These are phyloP conservation scores for Pantherophis guttatus DNA, from an alignment of 2,113 vertebrate species.

Conservation along the genomic window DNA sequence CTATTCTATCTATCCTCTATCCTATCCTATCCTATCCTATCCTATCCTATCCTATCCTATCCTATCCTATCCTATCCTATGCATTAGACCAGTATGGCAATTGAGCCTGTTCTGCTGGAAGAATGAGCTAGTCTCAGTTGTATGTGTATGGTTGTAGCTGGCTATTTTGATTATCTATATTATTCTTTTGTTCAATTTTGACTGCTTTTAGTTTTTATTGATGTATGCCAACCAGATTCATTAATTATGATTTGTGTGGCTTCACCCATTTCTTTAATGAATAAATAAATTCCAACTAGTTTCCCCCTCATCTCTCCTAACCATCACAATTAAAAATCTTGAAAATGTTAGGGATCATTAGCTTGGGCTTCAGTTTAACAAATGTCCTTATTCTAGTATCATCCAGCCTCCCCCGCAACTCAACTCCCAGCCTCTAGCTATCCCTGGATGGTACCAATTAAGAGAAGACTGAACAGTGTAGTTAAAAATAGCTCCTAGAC, in stretches of 20 bases:
- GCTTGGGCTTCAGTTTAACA: background rate
- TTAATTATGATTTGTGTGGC: background rate
- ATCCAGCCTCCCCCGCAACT: background rate
- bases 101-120: background rate
- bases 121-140: background rate
- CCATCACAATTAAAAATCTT: background rate
- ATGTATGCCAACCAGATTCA: background rate
- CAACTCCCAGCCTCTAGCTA: background rate
- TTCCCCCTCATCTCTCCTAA: background rate
- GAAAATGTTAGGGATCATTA: background rate
- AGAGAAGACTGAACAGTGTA: background rate
- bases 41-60: too few relatives aligned
- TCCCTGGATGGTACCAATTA: background rate
- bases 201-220: background rate
- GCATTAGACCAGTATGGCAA: background rate
- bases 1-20: too few relatives aligned
- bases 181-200: background rate
- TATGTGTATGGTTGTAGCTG: background rate
- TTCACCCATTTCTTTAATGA: background rate
- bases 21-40: too few relatives aligned
- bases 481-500: background rate
- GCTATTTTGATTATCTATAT: background rate
- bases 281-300: background rate
- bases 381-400: background rate
- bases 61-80: background rate